Conservation (phyloP, 2,888 invertebrate genomes). For the Leptogaster cylindrica region DNA sequence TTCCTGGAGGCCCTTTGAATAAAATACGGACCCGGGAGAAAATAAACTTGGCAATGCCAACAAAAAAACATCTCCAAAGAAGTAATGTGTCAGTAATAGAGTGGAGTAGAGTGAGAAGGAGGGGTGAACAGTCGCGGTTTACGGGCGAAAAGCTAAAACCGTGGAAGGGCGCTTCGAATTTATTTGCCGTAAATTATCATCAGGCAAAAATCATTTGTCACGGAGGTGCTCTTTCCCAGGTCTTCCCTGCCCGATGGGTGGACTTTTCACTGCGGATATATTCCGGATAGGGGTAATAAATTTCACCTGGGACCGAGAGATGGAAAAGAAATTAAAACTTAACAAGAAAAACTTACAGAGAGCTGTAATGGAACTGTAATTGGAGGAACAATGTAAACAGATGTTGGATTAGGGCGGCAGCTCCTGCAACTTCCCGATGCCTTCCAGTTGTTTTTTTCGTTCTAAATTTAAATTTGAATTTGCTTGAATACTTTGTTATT, state of each 20-base stretch:
- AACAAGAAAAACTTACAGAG: slow-evolving; percentile 35
- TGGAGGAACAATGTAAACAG: slow-evolving; percentile 37
- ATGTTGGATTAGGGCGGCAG: slow-evolving; percentile 36
- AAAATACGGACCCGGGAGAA: slow-evolving; percentile 11
- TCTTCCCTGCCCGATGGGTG: not conserved
- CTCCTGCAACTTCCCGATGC: too few species aligned
- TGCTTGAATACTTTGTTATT: too few species aligned
- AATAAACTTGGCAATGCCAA: slow-evolving; percentile 18
- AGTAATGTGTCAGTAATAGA: slow-evolving; percentile 24
- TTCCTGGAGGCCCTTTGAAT: slow-evolving; percentile 38
- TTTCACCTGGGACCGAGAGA: slow-evolving; percentile 34
- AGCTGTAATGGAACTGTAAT: slow-evolving; percentile 34
- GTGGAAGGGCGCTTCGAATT: slow-evolving; percentile 38
- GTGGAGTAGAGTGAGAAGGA: not conserved
- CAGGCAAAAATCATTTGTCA: slow-evolving; percentile 44
- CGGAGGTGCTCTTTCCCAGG: slow-evolving; percentile 32
- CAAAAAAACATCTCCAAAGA: slow-evolving; percentile 20
- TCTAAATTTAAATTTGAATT: too few species aligned
- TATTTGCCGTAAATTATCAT: slow-evolving; percentile 43
- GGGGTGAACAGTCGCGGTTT: not conserved
- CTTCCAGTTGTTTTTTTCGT: too few species aligned
- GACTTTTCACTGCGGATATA: not conserved
- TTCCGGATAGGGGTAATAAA: slow-evolving; percentile 36
- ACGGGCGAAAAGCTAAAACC: slow-evolving; percentile 15
- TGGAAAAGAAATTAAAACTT: slow-evolving; percentile 37